These are phyloP conservation scores for Gadopsis marmoratus DNA, from an alignment of 2,797 vertebrate genomes.

Conservation along the genomic window DNA sequence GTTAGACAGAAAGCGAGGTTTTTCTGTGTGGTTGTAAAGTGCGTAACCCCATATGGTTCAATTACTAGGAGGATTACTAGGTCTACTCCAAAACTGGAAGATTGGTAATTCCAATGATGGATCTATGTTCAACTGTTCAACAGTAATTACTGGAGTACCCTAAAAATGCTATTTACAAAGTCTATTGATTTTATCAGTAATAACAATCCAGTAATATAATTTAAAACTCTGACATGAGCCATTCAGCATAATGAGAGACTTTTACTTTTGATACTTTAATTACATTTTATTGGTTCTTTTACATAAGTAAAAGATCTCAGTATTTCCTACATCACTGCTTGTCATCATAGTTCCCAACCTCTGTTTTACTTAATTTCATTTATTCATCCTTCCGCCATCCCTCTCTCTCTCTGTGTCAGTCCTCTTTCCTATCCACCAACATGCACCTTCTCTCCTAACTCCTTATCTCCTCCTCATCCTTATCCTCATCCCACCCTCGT, in stretches of 20 bases:
- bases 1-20: background rate
- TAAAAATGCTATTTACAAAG: background rate
- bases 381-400: background rate
- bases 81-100: background rate
- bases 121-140: background rate
- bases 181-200: background rate
- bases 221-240: background rate
- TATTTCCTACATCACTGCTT: too few relatives aligned
- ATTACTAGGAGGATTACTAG: background rate
- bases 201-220: background rate
- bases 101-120: background rate
- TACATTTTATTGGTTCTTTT: too few relatives aligned
- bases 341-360: too few relatives aligned
- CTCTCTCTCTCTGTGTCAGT: background rate
- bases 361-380: background rate
- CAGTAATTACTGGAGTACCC: background rate
- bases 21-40: conserved; percentile 1
- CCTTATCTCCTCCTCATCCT: conserved; percentile 35
- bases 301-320: too few relatives aligned
- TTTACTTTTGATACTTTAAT: too few relatives aligned
- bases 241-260: too few relatives aligned
- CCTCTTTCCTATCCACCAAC: background rate
- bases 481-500: conserved; percentile 44
- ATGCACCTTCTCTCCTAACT: background rate
- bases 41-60: background rate